Conservation (phyloP, 1,140 invertebrate species). For the Coenobita brevimanus region DNA sequence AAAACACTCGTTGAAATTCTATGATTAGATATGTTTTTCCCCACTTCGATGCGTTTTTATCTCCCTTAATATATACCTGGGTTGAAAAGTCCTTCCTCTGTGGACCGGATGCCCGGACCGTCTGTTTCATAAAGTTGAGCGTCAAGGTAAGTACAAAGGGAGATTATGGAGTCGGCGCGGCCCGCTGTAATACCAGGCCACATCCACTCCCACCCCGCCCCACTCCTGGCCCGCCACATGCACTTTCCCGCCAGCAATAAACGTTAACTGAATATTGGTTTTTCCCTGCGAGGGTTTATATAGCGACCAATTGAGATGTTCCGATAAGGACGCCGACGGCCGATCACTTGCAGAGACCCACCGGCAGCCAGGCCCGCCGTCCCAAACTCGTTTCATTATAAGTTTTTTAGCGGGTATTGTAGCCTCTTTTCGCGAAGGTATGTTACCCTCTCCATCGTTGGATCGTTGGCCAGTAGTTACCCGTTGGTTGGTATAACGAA, state of each 20-base stretch:
- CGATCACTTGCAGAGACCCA: neutral
- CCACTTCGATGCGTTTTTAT: neutral
- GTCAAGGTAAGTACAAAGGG: neutral
- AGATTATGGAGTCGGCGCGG: too few species aligned
- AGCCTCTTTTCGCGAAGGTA: conserved; percentile 9
- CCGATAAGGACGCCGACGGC: neutral
- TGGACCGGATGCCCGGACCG: too few species aligned
- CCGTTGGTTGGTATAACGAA: conserved; percentile 30
- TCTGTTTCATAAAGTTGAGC: neutral
- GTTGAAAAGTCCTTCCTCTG: too few species aligned
- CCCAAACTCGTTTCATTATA: too few species aligned
- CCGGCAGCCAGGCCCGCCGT: too few species aligned
- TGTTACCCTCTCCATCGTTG: conserved; percentile 12
- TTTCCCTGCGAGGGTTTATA: neutral
- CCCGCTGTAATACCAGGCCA: too few species aligned
- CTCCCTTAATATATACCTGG: too few species aligned
- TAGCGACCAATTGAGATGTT: neutral
- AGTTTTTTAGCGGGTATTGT: too few species aligned
- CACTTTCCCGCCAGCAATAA: too few species aligned
- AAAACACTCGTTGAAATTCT: too few species aligned
- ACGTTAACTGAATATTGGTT: neutral
- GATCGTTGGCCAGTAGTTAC: conserved; percentile 40
- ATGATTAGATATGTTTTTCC: conserved; percentile 37
- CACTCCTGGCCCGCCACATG: too few species aligned
- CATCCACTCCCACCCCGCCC: too few species aligned